Base-by-base conservation (phyloP, 2,797 vertebrate genomes). In the Darevskia nairensis region DNA sequence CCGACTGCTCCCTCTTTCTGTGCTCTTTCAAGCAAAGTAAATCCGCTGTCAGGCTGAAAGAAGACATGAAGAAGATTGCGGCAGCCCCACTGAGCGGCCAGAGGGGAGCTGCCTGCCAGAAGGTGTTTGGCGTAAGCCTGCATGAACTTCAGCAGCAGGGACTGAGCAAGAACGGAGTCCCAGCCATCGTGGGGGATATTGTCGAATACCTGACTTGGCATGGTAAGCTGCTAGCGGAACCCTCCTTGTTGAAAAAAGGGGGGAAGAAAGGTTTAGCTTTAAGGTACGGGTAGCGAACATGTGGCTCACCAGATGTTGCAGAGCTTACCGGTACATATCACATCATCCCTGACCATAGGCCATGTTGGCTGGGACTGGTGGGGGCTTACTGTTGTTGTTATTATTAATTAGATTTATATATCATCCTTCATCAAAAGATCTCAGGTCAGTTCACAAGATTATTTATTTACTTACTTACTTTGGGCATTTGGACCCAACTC, bases 21-120 rank as follows among this genome's bases (percentile, higher is more conserved):
- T 93, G 93, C 83, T 96, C 91, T 91, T 95, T 97, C 88, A 97
- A 99, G 98, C 98, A 98, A 97, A 98, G 97, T 95, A 98, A 97
- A 94, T 93, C 98, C 0, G 96, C 98, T 0, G 97, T 97, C 91
- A 97, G 95, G 94, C 97, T 99, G 88, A 98, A 97, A 93, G 98
- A 98, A 95, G 98, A 99, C 95, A 97, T 99, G 98, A 98, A 98
- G 96, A 98, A 96, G 97, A 97, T 98, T 93, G 97, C 97, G 3
- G 95, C 96, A 1, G 94, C 97, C 87, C 98, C 98, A 78, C 94
- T 97, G 32, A 95, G 94, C 89, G 96, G 95, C 89, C 95, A 97
- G 92, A 96, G 89, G 89, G 82, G 90, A 1, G 76, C 85, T 0
- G 79, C 91, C 8, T 93, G 88, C 76, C 95, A 89, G 66, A 97